These are phyloP conservation scores for Scomberomorus guttatus DNA, from an alignment of 2,797 vertebrate species.

Conservation along the genomic window DNA sequence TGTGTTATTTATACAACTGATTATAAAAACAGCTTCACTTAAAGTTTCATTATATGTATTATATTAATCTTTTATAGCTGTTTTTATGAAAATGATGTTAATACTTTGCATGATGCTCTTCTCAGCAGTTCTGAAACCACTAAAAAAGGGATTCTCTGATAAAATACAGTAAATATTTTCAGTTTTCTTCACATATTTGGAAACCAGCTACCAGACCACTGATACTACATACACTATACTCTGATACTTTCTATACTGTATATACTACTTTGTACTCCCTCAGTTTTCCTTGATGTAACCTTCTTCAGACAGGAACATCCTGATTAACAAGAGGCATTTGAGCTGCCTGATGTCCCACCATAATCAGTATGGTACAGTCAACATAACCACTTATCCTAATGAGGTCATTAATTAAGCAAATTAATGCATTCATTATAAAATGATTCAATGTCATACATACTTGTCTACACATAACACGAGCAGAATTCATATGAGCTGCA, in stretches of 20 bases:
- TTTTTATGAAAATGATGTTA: too few relatives aligned
- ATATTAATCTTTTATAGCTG: neutral
- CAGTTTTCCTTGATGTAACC: conserved; percentile 5
- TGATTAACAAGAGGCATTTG: conserved; percentile 39
- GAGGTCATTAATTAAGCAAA: conserved; percentile 63
- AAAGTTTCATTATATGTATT: conserved; percentile 6
- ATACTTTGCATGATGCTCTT: neutral
- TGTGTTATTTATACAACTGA: neutral
- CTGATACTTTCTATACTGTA: neutral
- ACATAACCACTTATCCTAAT: conserved; percentile 47
- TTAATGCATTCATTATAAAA: conserved; percentile 47
- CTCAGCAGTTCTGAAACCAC: neutral
- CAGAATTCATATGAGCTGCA: neutral
- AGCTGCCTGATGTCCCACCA: neutral
- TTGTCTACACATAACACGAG: neutral
- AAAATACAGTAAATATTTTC: neutral
- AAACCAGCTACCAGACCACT: neutral
- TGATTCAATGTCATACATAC: conserved; percentile 24
- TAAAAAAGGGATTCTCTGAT: neutral
- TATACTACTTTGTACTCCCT: neutral
- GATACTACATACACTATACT: neutral
- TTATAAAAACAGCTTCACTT: neutral
- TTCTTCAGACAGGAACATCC: conserved; percentile 29
- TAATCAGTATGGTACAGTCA: conserved; percentile 41
- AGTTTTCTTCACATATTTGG: neutral